Conservation (phyloP, 2,797 vertebrate species). For the Prunella strophiata region DNA sequence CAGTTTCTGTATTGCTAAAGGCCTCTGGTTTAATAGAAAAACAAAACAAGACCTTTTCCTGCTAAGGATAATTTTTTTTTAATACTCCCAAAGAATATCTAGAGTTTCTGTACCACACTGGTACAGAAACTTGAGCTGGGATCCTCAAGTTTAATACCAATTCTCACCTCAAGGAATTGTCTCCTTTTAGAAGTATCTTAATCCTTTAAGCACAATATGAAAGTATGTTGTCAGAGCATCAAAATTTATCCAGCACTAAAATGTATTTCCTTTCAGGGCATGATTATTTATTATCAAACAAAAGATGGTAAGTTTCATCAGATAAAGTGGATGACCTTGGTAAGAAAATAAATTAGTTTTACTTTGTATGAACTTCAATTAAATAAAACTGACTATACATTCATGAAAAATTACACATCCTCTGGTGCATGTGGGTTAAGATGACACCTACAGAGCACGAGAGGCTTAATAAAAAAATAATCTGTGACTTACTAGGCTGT, state of each 20-base stretch:
- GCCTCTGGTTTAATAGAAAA: background rate
- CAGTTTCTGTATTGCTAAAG: background rate
- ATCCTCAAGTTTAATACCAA: background rate
- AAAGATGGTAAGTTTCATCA: background rate
- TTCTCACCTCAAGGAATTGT: background rate
- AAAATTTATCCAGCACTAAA: background rate
- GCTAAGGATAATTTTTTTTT: background rate
- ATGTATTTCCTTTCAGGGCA: background rate
- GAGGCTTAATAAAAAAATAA: background rate
- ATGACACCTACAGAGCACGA: background rate
- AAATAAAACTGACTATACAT: background rate
- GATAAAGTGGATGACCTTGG: background rate
- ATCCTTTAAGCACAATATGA: background rate
- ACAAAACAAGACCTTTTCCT: background rate
- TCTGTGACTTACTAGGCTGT: background rate
- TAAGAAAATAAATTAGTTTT: background rate
- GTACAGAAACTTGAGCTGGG: background rate
- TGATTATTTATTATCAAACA: background rate
- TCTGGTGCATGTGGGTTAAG: background rate
- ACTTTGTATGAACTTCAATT: background rate
- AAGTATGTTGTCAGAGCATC: background rate
- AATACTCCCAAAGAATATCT: background rate
- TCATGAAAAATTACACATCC: background rate
- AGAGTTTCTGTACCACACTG: background rate
- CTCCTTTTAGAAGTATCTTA: background rate